A percentile compares a stretch with the other conserved stretches of the same genome.
Evolutionary conservation across 2,113 vertebrate species (phyloP).

Genomic region (Anoura caudifer): DNA sequence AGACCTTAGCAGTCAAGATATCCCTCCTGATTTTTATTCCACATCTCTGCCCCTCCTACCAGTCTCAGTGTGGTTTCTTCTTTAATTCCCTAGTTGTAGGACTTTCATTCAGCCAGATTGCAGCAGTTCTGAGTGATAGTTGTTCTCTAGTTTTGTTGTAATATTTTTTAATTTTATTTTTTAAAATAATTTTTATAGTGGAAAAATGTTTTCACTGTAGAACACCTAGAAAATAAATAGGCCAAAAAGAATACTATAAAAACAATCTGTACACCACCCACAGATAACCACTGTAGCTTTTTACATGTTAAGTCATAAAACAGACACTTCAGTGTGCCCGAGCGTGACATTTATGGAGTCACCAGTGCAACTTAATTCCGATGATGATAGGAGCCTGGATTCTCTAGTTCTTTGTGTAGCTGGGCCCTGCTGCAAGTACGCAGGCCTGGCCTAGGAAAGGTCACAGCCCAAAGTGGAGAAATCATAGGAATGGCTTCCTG

Average conservation of each 20-base stretch:
- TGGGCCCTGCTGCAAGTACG: background rate
- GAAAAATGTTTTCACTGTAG: constrained; percentile 14
- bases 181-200: background rate
- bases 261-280: background rate
- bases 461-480: background rate
- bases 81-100: no score
- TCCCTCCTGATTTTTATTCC: no score
- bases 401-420: background rate
- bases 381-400: background rate
- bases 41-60: no score
- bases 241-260: background rate
- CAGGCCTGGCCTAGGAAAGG: background rate
- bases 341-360: background rate
- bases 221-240: constrained; percentile 37
- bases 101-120: no score
- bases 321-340: background rate
- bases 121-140: no score
- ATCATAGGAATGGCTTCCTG: background rate
- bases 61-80: no score
- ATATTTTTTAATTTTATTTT: background rate
- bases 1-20: no score
- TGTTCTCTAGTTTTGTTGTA: no score
- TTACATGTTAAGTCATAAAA: background rate
- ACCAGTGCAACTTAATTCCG: background rate
- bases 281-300: background rate